phyloP scores from a whole-genome alignment of 2,888 invertebrate genomes.

The Pheosia gnoma region DNA sequence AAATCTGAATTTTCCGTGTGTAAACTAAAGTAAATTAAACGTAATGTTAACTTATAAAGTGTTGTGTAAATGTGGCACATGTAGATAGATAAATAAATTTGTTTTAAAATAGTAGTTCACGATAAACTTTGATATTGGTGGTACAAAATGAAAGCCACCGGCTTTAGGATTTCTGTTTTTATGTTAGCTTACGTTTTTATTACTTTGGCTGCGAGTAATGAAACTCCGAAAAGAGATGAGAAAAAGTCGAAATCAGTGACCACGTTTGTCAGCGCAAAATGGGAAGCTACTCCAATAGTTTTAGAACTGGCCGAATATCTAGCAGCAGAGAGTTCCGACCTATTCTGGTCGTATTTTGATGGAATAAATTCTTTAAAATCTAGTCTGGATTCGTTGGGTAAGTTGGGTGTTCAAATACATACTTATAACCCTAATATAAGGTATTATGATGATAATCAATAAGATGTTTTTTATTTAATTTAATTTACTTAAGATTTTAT shows the following conservation, averaged over 20 bases:
- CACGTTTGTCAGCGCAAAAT: conserved; percentile 96
- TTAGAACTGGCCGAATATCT: conserved; percentile 96
- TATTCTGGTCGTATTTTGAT: conserved; percentile 93
- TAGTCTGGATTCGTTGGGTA: conserved; percentile 86
- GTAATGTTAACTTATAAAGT: conserved; percentile 38
- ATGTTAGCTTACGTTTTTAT: conserved; percentile 55
- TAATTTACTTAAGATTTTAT: too few species aligned
- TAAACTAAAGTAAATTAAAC: conserved; percentile 24
- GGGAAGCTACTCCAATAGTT: conserved; percentile 95
- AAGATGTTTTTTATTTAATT: background rate
- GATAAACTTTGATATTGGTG: conserved; percentile 15
- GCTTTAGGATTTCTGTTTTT: conserved; percentile 58
- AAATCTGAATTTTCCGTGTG: conserved; percentile 30
- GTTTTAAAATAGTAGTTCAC: conserved; percentile 10
- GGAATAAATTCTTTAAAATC: conserved; percentile 85
- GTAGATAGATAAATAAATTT: conserved; percentile 25
- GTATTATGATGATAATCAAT: background rate
- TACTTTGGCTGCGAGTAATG: conserved; percentile 53
- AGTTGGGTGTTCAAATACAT: conserved; percentile 31
- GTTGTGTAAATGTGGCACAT: conserved; percentile 43
- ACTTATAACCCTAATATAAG: too few species aligned
- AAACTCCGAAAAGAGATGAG: conserved; percentile 62
- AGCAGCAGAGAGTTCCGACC: conserved; percentile 90
- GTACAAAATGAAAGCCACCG: conserved; percentile 66
- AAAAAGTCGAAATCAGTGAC: conserved; percentile 92